Evolutionary conservation across 1,140 invertebrate species (phyloP).

Genomic region (Diabrotica virgifera): DNA sequence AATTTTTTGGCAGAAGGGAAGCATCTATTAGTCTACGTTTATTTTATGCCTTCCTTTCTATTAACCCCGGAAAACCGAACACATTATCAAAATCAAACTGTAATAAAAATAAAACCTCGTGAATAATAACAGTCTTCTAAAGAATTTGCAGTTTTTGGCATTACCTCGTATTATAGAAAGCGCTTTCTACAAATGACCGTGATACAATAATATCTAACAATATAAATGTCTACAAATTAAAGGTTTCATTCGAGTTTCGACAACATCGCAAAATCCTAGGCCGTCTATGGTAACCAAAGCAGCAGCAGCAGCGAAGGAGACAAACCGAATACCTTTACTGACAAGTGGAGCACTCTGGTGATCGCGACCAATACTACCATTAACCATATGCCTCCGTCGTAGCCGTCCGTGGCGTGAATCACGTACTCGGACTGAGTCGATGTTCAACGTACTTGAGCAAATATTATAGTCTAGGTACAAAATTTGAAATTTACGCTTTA

Average conservation of each 20-base stretch:
- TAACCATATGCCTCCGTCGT: conserved; percentile 6
- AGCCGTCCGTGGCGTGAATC: conserved; percentile 6
- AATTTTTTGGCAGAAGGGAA: too few species aligned
- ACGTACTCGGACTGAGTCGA: conserved; percentile 5
- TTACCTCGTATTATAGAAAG: too few species aligned
- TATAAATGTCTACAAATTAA: too few species aligned
- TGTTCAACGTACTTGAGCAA: background rate
- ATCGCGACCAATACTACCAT: background rate
- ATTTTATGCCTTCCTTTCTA: background rate
- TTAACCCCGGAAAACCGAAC: background rate
- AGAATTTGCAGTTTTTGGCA: too few species aligned
- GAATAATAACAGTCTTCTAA: background rate
- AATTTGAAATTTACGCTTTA: background rate
- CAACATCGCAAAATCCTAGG: too few species aligned
- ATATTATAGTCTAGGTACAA: background rate
- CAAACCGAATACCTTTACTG: conserved; percentile 2
- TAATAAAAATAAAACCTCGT: background rate
- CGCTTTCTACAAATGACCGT: too few species aligned
- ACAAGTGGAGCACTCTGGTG: conserved; percentile 15
- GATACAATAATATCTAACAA: too few species aligned
- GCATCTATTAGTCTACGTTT: background rate
- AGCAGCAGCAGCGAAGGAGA: background rate
- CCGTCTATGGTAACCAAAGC: too few species aligned
- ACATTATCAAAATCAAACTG: background rate
- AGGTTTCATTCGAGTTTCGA: too few species aligned